Evolutionary conservation across 1,140 invertebrate species (phyloP).

Genomic region (Ptiloglossa arizonensis): DNA sequence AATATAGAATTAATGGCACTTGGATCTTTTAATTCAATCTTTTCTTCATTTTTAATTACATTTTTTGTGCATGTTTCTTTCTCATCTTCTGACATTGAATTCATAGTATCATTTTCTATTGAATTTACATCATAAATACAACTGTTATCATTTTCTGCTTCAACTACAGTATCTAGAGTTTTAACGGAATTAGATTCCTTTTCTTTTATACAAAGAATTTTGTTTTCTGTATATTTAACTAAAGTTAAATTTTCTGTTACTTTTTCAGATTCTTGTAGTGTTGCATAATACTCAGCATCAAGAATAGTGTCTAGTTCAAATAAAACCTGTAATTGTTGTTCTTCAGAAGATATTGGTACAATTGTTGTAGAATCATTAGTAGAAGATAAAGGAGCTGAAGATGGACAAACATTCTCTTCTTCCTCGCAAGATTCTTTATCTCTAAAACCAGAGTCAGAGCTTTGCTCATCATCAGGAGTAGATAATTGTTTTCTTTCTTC

Average conservation of each 20-base stretch:
- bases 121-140: conserved; percentile 2
- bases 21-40: not conserved
- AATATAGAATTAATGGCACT: not conserved
- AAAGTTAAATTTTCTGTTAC: conserved; percentile 25
- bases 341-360: conserved; percentile 64
- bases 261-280: conserved; percentile 65
- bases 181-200: conserved; percentile 33
- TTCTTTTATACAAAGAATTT: conserved; percentile 2
- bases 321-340: conserved; percentile 76
- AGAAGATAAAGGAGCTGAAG: conserved; percentile 33
- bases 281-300: conserved; percentile 76
- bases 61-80: not conserved
- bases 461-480: conserved; percentile 83
- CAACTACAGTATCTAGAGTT: conserved; percentile 18
- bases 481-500: conserved; percentile 79
- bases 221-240: conserved; percentile 2
- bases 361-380: conserved; percentile 25
- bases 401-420: conserved; percentile 76
- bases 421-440: conserved; percentile 83
- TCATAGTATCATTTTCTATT: not conserved
- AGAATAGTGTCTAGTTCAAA: conserved; percentile 77
- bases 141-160: conserved; percentile 1
- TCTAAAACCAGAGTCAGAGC: conserved; percentile 82
- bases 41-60: conserved; percentile 2
- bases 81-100: not conserved